Conservation (phyloP, 2,888 invertebrate species). For the Synergus itoensis region DNA sequence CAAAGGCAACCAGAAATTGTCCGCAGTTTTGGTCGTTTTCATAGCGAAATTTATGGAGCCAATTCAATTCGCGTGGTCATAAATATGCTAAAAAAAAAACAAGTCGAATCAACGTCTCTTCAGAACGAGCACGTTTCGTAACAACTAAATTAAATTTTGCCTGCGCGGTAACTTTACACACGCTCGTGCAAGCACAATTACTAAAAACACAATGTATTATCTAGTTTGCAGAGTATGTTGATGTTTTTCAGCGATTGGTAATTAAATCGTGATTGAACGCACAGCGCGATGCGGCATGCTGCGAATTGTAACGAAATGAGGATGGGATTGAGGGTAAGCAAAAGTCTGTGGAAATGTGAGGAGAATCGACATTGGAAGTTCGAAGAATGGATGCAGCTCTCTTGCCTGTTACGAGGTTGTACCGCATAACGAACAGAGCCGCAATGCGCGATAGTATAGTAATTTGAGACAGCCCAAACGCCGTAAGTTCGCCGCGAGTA, state of each 20-base stretch:
- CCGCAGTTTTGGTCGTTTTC: neutral
- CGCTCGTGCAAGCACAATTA: neutral
- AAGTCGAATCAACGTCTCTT: conserved; percentile 18
- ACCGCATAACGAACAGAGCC: conserved; percentile 35
- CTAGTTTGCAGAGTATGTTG: neutral
- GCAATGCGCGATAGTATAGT: conserved; percentile 26
- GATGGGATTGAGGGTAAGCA: conserved; percentile 12
- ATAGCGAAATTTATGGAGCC: conserved; percentile 16
- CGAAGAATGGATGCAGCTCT: conserved; percentile 20
- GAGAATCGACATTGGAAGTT: conserved; percentile 30
- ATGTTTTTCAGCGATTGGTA: conserved; percentile 21
- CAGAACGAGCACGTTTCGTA: neutral
- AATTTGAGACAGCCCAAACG: conserved; percentile 22
- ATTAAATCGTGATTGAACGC: conserved; percentile 40
- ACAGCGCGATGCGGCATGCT: conserved; percentile 9
- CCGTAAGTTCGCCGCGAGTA: conserved; percentile 11
- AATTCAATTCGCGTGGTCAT: conserved; percentile 6
- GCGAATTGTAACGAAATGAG: conserved; percentile 24
- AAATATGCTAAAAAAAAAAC: conserved; percentile 9
- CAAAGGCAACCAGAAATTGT: neutral
- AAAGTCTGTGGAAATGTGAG: conserved; percentile 33
- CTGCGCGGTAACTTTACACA: neutral
- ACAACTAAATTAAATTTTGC: neutral
- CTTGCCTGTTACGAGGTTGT: conserved; percentile 32
- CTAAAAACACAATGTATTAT: neutral